Conservation (phyloP, 2,888 invertebrate genomes). For the Patella ulyssiponensis region DNA sequence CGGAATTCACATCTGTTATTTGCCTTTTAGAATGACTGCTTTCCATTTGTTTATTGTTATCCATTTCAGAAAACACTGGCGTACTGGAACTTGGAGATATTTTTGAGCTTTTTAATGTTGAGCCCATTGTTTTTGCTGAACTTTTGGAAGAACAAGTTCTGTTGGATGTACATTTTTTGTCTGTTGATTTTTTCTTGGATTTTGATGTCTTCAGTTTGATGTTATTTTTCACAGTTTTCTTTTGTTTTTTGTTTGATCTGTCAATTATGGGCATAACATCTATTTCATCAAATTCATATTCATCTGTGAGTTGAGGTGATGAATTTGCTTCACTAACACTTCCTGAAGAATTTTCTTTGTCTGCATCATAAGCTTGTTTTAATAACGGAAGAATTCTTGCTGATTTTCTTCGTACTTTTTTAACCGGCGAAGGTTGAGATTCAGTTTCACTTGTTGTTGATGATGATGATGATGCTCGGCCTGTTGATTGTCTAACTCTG, state of each 20-base stretch:
- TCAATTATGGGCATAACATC: constrained; percentile 4
- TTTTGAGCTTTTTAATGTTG: neutral
- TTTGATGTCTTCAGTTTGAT: neutral
- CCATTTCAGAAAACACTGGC: neutral
- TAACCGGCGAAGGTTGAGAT: no score
- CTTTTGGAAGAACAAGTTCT: no score
- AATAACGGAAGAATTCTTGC: neutral
- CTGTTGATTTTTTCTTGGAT: neutral
- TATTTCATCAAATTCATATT: constrained; percentile 22
- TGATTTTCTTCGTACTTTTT: no score
- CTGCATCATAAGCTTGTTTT: constrained; percentile 20
- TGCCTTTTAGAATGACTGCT: neutral
- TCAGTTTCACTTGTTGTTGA: no score
- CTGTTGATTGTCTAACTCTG: no score
- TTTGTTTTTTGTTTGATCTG: constrained; percentile 15
- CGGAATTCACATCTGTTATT: neutral
- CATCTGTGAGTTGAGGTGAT: constrained; percentile 7
- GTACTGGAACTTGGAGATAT: neutral
- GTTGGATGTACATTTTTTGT: neutral
- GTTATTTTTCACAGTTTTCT: neutral
- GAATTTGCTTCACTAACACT: constrained; percentile 8
- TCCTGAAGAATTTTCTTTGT: constrained; percentile 17
- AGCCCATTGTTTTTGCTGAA: no score
- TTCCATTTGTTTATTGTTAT: neutral
- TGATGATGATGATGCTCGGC: no score